Percentiles rank a stretch among this genome's conserved stretches.
Evolutionary conservation across 2,888 invertebrate species (phyloP).

Genomic region (Acronicta alni): DNA sequence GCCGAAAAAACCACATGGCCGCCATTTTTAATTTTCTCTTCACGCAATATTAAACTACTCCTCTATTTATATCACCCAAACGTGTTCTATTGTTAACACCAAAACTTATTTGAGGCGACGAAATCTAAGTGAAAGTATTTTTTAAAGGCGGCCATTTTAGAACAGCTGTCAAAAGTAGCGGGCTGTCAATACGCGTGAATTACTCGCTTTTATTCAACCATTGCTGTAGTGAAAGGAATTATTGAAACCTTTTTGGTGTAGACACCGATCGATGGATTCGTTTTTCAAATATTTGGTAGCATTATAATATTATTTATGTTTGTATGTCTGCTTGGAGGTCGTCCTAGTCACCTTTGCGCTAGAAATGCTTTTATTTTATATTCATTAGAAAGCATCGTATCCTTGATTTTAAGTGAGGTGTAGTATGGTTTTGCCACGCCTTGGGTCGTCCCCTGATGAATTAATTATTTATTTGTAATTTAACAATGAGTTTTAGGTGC

Average conservation of each 20-base stretch:
- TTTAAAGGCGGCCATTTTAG: slow-evolving; percentile 61
- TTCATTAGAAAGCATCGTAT: slow-evolving; percentile 69
- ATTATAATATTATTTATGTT: slow-evolving; percentile 61
- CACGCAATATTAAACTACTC: slow-evolving; percentile 70
- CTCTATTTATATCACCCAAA: slow-evolving; percentile 72
- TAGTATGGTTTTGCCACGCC: slow-evolving; percentile 34
- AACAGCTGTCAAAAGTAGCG: slow-evolving; percentile 69
- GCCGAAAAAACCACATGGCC: slow-evolving; percentile 10
- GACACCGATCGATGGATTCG: slow-evolving; percentile 48
- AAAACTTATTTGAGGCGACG: slow-evolving; percentile 66
- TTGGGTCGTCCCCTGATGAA: slow-evolving; percentile 29
- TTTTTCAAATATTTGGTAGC: slow-evolving; percentile 55
- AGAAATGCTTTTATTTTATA: slow-evolving; percentile 66
- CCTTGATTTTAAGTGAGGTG: slow-evolving; percentile 54
- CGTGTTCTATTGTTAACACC: slow-evolving; percentile 69
- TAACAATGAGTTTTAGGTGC: slow-evolving; percentile 17
- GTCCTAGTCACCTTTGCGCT: slow-evolving; percentile 73
- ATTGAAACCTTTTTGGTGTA: slow-evolving; percentile 40
- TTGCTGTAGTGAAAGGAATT: slow-evolving; percentile 60
- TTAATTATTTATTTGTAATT: slow-evolving; percentile 21
- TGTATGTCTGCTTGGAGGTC: slow-evolving; percentile 67
- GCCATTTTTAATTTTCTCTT: slow-evolving; percentile 73
- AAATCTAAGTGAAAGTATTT: slow-evolving; percentile 77
- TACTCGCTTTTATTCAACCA: slow-evolving; percentile 47
- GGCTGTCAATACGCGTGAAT: slow-evolving; percentile 63